These are phyloP conservation scores for Sylvietta virens DNA, from an alignment of 2,113 vertebrate species.

Conservation along the genomic window DNA sequence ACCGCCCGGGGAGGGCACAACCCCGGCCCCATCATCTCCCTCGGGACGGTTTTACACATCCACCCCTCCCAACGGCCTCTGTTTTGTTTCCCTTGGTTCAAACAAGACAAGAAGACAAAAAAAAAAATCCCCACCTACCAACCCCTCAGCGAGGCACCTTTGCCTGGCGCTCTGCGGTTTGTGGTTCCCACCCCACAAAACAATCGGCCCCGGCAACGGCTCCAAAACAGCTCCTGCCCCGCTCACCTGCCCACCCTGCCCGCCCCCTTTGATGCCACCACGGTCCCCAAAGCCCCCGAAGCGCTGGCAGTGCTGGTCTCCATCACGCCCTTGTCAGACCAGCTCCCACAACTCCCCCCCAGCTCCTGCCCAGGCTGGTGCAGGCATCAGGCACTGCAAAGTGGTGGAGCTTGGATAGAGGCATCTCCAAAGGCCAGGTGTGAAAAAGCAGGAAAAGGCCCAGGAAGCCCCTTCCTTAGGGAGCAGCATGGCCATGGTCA, in stretches of 20 bases:
- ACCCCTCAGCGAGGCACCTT: background rate
- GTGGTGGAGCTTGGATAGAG: background rate
- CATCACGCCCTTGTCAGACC: accelerated
- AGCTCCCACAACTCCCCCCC: background rate
- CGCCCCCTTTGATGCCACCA: accelerated
- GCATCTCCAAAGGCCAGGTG: background rate
- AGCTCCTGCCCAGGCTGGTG: background rate
- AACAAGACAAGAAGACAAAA: background rate
- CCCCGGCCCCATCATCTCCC: background rate
- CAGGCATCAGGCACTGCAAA: accelerated
- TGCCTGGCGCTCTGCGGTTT: background rate
- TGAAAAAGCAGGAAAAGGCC: background rate
- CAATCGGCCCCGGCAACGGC: background rate
- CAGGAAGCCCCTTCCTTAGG: background rate
- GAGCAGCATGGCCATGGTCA: accelerated
- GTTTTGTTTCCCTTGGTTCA: constrained; percentile 6
- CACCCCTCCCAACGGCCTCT: constrained; percentile 2
- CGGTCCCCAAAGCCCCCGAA: accelerated
- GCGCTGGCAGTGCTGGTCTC: accelerated
- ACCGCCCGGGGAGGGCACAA: accelerated
- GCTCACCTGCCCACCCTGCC: background rate
- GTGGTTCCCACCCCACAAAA: constrained; percentile 50
- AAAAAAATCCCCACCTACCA: background rate
- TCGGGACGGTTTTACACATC: background rate
- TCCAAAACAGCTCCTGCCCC: constrained; percentile 3